Percentiles rank a stretch among this genome's conserved stretches.
Conservation (phyloP, 2,113 vertebrate genomes). For the Callionymus lyra region DNA sequence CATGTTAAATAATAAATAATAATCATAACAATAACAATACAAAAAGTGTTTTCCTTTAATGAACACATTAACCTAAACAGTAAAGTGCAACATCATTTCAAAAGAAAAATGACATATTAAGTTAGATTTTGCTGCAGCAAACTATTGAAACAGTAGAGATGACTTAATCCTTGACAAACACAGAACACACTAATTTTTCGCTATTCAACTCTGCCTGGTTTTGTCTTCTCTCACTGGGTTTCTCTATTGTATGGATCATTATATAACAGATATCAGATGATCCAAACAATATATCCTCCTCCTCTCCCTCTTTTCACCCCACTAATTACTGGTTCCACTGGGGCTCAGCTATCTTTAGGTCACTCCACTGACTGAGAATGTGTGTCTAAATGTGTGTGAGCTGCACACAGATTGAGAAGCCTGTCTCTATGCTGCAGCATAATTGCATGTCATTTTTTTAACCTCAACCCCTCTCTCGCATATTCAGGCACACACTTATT, state of each 20-base stretch:
- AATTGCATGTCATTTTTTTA: too few relatives aligned
- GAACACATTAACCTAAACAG: too few relatives aligned
- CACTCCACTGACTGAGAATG: slow-evolving; percentile 44
- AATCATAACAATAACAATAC: too few relatives aligned
- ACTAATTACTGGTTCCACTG: slow-evolving; percentile 58
- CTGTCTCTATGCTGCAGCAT: slow-evolving; percentile 4
- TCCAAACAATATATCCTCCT: slow-evolving; percentile 48
- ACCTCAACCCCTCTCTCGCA: slow-evolving; percentile 9
- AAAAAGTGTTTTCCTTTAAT: too few relatives aligned
- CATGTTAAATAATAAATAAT: too few relatives aligned
- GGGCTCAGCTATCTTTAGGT: slow-evolving; percentile 58
- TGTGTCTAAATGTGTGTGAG: slow-evolving; percentile 25
- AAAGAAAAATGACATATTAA: slow-evolving; percentile 8
- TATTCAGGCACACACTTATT: slow-evolving; percentile 13
- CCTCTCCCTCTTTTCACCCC: slow-evolving; percentile 46
- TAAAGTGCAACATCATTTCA: slow-evolving; percentile 8
- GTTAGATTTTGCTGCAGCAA: slow-evolving; percentile 11
- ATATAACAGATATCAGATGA: slow-evolving; percentile 56
- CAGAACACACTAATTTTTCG: slow-evolving; percentile 8
- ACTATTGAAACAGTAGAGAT: slow-evolving; percentile 7
- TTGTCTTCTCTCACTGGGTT: slow-evolving; percentile 29
- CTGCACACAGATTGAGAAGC: slow-evolving; percentile 11
- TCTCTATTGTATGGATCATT: slow-evolving; percentile 47
- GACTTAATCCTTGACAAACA: not conserved
- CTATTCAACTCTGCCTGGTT: slow-evolving; percentile 20